Percentiles rank a stretch among this genome's conserved stretches.
Evolutionary conservation across 2,797 vertebrate species (phyloP).

Genomic region (Oreochromis mossambicus): DNA sequence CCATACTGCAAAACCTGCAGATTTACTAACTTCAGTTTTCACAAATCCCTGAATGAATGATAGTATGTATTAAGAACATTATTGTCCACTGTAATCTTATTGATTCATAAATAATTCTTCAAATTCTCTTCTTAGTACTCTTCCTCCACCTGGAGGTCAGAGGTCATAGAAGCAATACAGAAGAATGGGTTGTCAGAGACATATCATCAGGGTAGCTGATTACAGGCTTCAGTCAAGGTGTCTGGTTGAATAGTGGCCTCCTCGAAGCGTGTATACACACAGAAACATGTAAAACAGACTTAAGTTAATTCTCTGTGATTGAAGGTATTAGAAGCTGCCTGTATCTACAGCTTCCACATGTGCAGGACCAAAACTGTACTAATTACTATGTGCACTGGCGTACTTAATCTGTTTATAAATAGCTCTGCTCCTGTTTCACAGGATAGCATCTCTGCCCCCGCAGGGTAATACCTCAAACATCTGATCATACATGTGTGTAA

Average conservation of each 20-base stretch:
- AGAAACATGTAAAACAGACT: not conserved
- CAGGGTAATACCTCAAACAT: slow-evolving; percentile 51
- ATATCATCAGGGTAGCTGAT: not conserved
- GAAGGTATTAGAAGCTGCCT: not conserved
- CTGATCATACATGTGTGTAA: not conserved
- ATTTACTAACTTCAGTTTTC: not conserved
- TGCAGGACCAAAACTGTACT: slow-evolving; percentile 30
- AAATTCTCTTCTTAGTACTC: not conserved
- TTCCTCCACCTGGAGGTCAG: not conserved
- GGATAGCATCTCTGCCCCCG: slow-evolving; percentile 23
- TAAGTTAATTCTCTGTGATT: not conserved
- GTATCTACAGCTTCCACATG: slow-evolving; percentile 1
- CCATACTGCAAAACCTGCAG: not conserved
- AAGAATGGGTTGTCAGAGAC: not conserved
- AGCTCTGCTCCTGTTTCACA: slow-evolving; percentile 46
- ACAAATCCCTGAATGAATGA: not conserved
- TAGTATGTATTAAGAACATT: not conserved
- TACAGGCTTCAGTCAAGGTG: not conserved
- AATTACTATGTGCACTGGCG: slow-evolving; percentile 67
- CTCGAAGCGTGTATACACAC: not conserved
- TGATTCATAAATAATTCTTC: not conserved
- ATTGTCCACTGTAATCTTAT: not conserved
- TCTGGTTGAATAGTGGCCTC: not conserved
- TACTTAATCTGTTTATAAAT: slow-evolving; percentile 72
- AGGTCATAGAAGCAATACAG: not conserved